Evolutionary conservation across 2,797 vertebrate species (phyloP).

Genomic region (Morelia viridis): DNA sequence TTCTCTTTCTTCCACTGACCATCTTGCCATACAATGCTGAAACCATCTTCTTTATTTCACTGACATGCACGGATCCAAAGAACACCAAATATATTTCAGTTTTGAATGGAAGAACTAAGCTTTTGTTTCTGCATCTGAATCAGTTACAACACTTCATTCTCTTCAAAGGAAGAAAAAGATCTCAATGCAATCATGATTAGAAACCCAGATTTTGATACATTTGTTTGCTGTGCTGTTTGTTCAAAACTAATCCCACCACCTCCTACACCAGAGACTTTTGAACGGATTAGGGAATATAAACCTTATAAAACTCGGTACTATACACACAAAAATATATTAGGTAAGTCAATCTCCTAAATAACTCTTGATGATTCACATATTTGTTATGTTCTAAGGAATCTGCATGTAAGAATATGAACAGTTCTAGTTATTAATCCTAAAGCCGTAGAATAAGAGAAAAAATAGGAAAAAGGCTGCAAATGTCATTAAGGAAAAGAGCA

Average conservation of each 20-base stretch:
- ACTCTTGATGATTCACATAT: neutral
- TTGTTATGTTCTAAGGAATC: neutral
- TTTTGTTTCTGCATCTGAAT: constrained; percentile 9
- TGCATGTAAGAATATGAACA: neutral
- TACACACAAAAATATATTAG: constrained; percentile 65
- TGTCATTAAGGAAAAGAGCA: neutral
- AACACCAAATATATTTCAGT: constrained; percentile 5
- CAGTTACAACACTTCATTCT: constrained; percentile 27
- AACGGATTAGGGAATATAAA: constrained; percentile 63
- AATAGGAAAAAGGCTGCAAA: neutral
- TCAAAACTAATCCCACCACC: constrained; percentile 63
- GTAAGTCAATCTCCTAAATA: constrained; percentile 52
- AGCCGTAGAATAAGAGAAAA: neutral
- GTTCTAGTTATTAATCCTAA: neutral
- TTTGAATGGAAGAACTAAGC: constrained; percentile 24
- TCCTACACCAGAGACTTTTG: constrained; percentile 54
- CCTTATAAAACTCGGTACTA: constrained; percentile 66
- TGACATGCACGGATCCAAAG: constrained; percentile 25
- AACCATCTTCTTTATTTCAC: constrained; percentile 23
- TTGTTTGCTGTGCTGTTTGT: constrained; percentile 70
- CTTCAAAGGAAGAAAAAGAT: constrained; percentile 20
- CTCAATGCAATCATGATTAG: constrained; percentile 58
- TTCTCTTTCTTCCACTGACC: constrained; percentile 15
- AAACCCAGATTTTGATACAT: constrained; percentile 59
- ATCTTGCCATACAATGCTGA: constrained; percentile 10